These are phyloP conservation scores for Phyllotreta striolata DNA, from an alignment of 2,888 invertebrate genomes.

Conservation along the genomic window DNA sequence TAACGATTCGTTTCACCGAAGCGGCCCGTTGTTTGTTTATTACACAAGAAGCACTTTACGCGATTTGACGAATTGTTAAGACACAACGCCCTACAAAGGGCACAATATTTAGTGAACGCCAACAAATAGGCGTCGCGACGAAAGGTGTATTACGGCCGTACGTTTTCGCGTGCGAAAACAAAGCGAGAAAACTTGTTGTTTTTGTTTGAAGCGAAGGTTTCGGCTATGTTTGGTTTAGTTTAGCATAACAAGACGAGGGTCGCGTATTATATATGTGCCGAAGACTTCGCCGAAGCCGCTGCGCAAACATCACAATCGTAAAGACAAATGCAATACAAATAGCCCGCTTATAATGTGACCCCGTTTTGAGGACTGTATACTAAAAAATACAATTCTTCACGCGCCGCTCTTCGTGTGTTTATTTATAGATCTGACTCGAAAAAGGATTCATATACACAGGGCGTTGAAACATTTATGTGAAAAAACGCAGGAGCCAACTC, in stretches of 20 bases:
- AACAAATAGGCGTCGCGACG: constrained; percentile 17
- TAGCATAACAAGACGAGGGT: constrained; percentile 51
- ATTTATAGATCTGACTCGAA: too few relatives aligned
- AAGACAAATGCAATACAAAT: constrained; percentile 55
- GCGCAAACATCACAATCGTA: constrained; percentile 50
- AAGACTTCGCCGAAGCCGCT: constrained; percentile 49
- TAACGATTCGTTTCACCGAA: too few relatives aligned
- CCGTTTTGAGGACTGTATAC: too few relatives aligned
- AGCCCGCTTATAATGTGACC: constrained; percentile 48
- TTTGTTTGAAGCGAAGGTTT: constrained; percentile 39
- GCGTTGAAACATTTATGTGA: too few relatives aligned
- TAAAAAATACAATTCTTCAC: too few relatives aligned
- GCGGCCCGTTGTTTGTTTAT: too few relatives aligned
- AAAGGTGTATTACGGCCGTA: constrained; percentile 3
- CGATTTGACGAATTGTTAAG: constrained; percentile 19
- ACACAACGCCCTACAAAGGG: constrained; percentile 8
- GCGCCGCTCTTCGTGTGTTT: too few relatives aligned
- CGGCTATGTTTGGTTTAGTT: constrained; percentile 46
- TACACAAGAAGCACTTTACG: neutral
- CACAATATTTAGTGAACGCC: constrained; percentile 22
- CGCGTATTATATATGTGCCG: constrained; percentile 42
- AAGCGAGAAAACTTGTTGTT: constrained; percentile 31
- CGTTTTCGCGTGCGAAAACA: constrained; percentile 24
- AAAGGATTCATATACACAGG: too few relatives aligned
- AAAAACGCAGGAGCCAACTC: too few relatives aligned